Percentiles rank a stretch among this genome's conserved stretches.
These are phyloP conservation scores for Epizoanthus illoricatus DNA, from an alignment of 92 coral and sea anemone species.

Conservation along the genomic window DNA sequence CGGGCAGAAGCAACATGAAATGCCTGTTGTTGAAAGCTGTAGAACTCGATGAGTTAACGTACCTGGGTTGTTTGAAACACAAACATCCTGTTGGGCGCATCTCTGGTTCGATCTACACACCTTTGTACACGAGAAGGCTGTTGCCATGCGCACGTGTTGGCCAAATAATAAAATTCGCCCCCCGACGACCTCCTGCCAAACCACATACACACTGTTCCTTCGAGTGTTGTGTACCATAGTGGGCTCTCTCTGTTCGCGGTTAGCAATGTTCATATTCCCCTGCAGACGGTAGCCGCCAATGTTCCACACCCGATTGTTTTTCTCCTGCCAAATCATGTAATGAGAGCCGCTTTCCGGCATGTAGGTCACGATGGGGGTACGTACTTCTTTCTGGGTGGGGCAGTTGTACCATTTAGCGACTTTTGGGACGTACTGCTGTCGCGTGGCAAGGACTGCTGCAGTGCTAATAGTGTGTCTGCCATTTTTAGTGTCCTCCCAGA, in stretches of 20 bases:
- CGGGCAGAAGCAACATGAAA: not conserved
- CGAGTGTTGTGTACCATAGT: slow-evolving; percentile 60
- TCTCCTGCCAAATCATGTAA: slow-evolving; percentile 85
- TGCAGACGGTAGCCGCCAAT: slow-evolving; percentile 81
- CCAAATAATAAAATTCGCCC: slow-evolving; percentile 56
- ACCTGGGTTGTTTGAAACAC: slow-evolving; percentile 58
- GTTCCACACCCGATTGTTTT: slow-evolving; percentile 54
- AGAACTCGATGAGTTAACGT: not conserved
- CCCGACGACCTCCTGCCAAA: slow-evolving; percentile 71
- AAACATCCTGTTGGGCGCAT: slow-evolving; percentile 79
- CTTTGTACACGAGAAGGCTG: slow-evolving; percentile 65
- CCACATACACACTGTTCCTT: slow-evolving; percentile 61
- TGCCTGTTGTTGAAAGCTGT: not conserved
- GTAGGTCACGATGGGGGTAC: slow-evolving; percentile 73
- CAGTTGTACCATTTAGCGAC: slow-evolving; percentile 54
- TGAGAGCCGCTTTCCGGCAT: slow-evolving; percentile 71
- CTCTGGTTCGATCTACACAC: slow-evolving; percentile 55
- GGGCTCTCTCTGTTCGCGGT: slow-evolving; percentile 63
- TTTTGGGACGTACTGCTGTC: slow-evolving; percentile 46
- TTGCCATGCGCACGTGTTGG: slow-evolving; percentile 59
- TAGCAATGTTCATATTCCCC: slow-evolving; percentile 57
- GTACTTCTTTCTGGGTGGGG: slow-evolving; percentile 52
- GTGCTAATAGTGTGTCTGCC: slow-evolving; percentile 66
- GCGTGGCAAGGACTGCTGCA: slow-evolving; percentile 56
- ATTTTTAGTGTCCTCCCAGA: slow-evolving; percentile 81